Conservation (phyloP, 2,888 invertebrate species). For the Theretra japonica region DNA sequence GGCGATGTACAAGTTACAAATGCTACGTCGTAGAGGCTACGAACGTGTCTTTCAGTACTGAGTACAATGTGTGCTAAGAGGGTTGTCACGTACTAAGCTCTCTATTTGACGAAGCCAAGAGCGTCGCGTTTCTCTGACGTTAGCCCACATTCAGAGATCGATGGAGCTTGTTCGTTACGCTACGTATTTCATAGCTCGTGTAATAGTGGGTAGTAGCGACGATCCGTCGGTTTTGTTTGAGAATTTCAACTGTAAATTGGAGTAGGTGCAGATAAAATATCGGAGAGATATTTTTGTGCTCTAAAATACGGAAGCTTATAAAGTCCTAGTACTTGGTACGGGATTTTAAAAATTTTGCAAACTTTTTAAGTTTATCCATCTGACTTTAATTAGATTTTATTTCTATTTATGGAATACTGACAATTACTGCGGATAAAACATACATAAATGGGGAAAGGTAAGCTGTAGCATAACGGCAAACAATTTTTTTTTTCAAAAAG, state of each 20-base stretch:
- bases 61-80: conserved; percentile 14
- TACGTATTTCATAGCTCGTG: conserved; percentile 12
- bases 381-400: no score
- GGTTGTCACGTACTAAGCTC: conserved; percentile 16
- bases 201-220: conserved; percentile 1
- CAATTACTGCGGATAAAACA: no score
- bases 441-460: no score
- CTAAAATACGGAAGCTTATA: background rate
- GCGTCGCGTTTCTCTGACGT: conserved; percentile 22
- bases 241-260: background rate
- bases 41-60: conserved; percentile 5
- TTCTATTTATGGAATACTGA: no score
- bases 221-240: background rate
- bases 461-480: no score
- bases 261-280: background rate
- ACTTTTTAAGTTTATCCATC: no score
- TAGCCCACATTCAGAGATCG: conserved; percentile 13
- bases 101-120: conserved; percentile 22
- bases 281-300: background rate
- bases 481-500: no score
- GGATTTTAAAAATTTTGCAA: background rate
- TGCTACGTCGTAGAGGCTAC: background rate
- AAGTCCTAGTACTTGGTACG: background rate
- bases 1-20: conserved; percentile 1
- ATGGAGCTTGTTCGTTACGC: conserved; percentile 23